Evolutionary conservation across 2,888 invertebrate genomes (phyloP), one percentile per base, ranked within the genome.

Genomic region (Mystacides longicornis): DNA sequence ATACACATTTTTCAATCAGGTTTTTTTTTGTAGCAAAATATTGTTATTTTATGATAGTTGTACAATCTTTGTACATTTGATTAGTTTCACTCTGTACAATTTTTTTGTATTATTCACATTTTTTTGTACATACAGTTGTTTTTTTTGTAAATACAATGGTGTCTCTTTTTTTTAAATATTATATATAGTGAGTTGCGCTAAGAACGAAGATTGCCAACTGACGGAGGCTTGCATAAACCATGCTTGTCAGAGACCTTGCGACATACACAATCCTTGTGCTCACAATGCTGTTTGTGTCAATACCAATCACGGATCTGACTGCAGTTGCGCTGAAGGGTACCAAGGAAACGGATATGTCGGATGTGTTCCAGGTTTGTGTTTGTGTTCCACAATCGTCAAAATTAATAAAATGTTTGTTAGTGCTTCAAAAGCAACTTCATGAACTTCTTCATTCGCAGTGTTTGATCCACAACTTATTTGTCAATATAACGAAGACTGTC

Each of bases 401-500:
- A 33, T n/a, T 45, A 23, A 4, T 2, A 18, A 18, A 9, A 9
- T 22, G 16, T 23, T n/a, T 11, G 4, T 21, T 23, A 23, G n/a
- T 23, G 16, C 22, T 23, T 21, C 16, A 42, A 22, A 43, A 16
- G 16, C 43, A 16, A 43, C 14, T 51, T 19, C 19, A 16, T 33
- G n/a, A 19, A 18, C n/a, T n/a, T n/a, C 57, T 48, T 55, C 60
- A 33, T 60, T 20, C 31, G 57, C 31, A 80, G 80, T 73, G 16
- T 66, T 68, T 23, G 69, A 71, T 46, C 69, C 75, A 60, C 74
- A 75, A 64, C 77, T 81, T 62, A 80, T 91, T 51, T 93, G 93
- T 68, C 92, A 92, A 69, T 91, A 90, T 71, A 92, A 93, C 66
- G 91, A 90, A 75, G 92, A 93, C 66, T 93, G 93, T 68, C 90